Evolutionary conservation across 1,140 invertebrate genomes (phyloP).

Genomic region (Caligus rogercresseyi): DNA sequence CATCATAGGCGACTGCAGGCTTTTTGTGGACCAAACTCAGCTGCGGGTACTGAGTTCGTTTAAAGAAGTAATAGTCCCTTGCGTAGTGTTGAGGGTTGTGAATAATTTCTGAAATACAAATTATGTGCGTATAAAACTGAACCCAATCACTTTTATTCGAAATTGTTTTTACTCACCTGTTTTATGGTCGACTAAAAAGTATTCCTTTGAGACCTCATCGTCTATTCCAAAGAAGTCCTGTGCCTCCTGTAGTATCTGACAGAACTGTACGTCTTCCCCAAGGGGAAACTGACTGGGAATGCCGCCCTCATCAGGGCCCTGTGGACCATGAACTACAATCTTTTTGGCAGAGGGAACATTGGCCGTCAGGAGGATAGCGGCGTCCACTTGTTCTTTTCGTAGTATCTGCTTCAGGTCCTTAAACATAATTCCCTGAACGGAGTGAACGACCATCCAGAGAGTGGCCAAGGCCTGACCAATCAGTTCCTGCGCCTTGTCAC

Average conservation of each 20-base stretch:
- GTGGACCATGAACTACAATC: slow-evolving; percentile 89
- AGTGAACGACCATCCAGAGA: slow-evolving; percentile 87
- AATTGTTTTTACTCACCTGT: slow-evolving; percentile 50
- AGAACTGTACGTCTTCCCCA: slow-evolving; percentile 96
- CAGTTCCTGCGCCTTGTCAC: slow-evolving; percentile 77
- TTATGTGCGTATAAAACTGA: background rate
- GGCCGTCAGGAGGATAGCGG: slow-evolving; percentile 85
- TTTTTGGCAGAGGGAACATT: slow-evolving; percentile 98
- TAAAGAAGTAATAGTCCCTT: slow-evolving; percentile 96
- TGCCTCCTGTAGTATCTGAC: slow-evolving; percentile 81
- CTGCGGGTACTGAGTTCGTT: slow-evolving; percentile 92
- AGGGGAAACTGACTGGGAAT: slow-evolving; percentile 97
- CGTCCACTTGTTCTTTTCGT: slow-evolving; percentile 95
- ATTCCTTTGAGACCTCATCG: slow-evolving; percentile 66
- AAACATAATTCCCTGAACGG: slow-evolving; percentile 96
- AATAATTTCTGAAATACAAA: slow-evolving; percentile 55
- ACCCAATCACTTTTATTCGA: slow-evolving; percentile 2
- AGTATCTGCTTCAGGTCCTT: slow-evolving; percentile 98
- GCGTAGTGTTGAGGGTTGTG: slow-evolving; percentile 85
- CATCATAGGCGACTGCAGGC: slow-evolving; percentile 70
- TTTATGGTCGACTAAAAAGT: slow-evolving; percentile 91
- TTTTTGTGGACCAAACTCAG: slow-evolving; percentile 85
- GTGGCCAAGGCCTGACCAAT: slow-evolving; percentile 84
- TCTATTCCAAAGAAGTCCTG: slow-evolving; percentile 94
- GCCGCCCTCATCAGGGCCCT: slow-evolving; percentile 66